Evolutionary conservation across 2,113 vertebrate species (phyloP).

Genomic region (Pristiophorus japonicus): DNA sequence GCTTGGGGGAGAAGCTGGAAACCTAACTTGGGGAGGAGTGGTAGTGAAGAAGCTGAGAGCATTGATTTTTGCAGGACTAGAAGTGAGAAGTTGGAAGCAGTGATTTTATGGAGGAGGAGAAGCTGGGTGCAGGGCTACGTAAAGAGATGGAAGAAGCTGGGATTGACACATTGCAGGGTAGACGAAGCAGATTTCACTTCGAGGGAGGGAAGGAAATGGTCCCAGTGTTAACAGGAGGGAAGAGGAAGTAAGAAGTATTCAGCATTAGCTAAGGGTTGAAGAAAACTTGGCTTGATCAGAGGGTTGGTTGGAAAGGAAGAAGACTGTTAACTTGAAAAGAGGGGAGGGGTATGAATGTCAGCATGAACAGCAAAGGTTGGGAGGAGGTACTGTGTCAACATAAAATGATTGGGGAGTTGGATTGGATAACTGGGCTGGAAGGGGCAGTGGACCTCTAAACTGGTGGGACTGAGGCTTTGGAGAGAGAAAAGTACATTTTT

Average conservation of each 20-base stretch:
- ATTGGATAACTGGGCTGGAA: background rate
- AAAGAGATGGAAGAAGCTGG: background rate
- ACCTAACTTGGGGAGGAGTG: background rate
- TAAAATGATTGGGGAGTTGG: background rate
- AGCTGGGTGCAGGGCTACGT: background rate
- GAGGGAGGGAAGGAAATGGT: background rate
- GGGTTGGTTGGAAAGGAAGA: background rate
- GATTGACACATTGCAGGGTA: background rate
- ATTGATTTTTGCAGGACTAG: background rate
- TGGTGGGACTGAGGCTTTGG: background rate
- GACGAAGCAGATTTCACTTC: background rate
- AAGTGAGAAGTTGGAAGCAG: background rate
- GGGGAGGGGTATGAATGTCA: background rate
- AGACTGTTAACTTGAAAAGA: background rate
- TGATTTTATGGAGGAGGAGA: background rate
- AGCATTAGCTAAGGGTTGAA: background rate
- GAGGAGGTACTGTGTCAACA: background rate
- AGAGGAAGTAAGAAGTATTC: background rate
- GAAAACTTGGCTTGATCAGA: background rate
- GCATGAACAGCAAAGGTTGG: background rate
- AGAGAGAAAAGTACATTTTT: background rate
- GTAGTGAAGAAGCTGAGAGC: background rate
- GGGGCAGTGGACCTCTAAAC: background rate
- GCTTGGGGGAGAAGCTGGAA: background rate
- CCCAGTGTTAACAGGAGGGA: too few species aligned